Base-by-base conservation (phyloP, 1,140 invertebrate species). In the Cataglyphis hispanica region DNA sequence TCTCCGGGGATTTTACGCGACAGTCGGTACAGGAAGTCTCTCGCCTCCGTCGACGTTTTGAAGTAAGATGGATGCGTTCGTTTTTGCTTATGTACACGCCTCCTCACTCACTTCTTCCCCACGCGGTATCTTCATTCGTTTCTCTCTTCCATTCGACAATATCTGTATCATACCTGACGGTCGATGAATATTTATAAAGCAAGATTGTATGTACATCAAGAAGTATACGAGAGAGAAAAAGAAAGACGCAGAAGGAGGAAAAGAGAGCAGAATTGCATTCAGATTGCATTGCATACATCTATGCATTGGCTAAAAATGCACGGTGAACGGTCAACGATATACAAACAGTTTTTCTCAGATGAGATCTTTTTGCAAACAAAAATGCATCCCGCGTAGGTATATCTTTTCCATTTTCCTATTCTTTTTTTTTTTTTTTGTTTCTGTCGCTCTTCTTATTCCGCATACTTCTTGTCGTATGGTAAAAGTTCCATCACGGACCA, bases 1-100 rank as follows among this genome's bases (percentile, higher is more conserved):
- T 83, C 78, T 61, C 67, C 53, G 37, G 66, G 22, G 78, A 74
- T 74, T 83, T 83, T 72, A 83, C 37, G 67, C 78, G 78, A 83
- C 78, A 74, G 53, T 81, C 37, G 25, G 78, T 37, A 43, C 66
- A 16, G 66, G 37, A 43, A 60, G 53, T 7, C 34, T 72, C 67
- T 16, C 50, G 78, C 53, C 25, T 60, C 11, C 53, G 53, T 8
- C 78, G 67, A 83, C 37, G 67, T 83, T 25, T 74, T 25, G 11
- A 74, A 83, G 37, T 74, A 50, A 83, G 78, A 83, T 83, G 34
- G 67, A 85, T 85, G 67, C 25, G 19, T 37, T 25, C 67, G 78
- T 74, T 74, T 61, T 83, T 46, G 53, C 31, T 46, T 46, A 13
- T 74, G 19, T 50, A 58, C 61, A 34, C 5, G 4, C 60, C 10